Percentiles rank a stretch among this genome's conserved stretches.
Evolutionary conservation across 92 coral and sea anemone species (phyloP).

Genomic region (Heliopora coerulea): DNA sequence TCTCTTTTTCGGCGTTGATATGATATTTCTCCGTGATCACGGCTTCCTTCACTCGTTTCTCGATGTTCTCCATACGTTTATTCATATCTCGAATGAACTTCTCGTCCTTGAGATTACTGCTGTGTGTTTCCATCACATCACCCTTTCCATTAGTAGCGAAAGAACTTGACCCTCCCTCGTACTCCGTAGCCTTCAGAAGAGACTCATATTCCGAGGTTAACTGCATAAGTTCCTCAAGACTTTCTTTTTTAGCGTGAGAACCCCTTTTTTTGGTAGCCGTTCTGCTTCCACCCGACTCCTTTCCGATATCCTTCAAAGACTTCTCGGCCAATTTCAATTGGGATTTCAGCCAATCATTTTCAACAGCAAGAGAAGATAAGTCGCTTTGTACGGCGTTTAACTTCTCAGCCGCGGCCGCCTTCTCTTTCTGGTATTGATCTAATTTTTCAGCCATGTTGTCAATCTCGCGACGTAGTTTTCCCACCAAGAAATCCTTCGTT

Average conservation of each 20-base stretch:
- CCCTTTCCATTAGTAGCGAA: conserved; percentile 29
- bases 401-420: conserved; percentile 56
- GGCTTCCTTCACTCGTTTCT: conserved; percentile 81
- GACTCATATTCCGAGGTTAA: conserved; percentile 79
- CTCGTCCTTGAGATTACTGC: conserved; percentile 55
- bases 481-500: conserved; percentile 78
- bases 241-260: conserved; percentile 67
- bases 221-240: conserved; percentile 71
- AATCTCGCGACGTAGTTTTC: conserved; percentile 71
- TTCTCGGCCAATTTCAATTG: conserved; percentile 62
- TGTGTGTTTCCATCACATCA: conserved; percentile 19
- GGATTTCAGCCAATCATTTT: conserved; percentile 75
- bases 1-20: conserved; percentile 79
- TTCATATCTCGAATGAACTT: conserved; percentile 73
- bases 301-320: conserved; percentile 46
- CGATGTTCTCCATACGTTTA: conserved; percentile 78
- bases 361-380: conserved; percentile 65
- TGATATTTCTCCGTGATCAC: conserved; percentile 85
- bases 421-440: conserved; percentile 72
- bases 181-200: conserved; percentile 42
- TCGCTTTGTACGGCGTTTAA: conserved; percentile 74
- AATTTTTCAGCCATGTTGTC: conserved; percentile 74
- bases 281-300: background rate
- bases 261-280: conserved; percentile 50
- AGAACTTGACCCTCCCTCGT: background rate